phyloP scores from a whole-genome alignment of 1,140 invertebrate genomes.

The Medauroidea extradentata region DNA sequence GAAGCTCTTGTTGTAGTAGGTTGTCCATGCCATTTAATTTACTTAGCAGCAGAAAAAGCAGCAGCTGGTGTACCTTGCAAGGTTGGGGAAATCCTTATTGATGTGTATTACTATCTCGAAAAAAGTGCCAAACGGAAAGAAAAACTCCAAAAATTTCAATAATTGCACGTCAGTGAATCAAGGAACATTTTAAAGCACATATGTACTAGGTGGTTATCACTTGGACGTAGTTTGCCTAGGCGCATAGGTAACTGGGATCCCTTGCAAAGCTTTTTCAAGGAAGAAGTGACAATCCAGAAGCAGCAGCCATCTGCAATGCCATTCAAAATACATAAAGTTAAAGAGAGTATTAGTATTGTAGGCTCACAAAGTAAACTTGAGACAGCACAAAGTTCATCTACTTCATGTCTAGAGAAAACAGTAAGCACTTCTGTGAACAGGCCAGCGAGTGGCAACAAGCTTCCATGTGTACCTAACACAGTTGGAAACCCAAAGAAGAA shows the following conservation, averaged over 20 bases:
- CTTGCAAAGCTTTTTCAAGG: neutral
- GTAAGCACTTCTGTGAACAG: too few species aligned
- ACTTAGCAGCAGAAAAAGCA: neutral
- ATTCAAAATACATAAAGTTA: neutral
- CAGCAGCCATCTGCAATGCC: neutral
- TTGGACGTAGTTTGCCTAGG: neutral
- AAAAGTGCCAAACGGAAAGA: neutral
- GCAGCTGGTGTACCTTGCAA: neutral
- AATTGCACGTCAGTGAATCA: neutral
- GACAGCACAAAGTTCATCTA: too few species aligned
- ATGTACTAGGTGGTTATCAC: neutral
- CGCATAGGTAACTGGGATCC: neutral
- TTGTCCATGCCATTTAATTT: neutral
- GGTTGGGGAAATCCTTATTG: neutral
- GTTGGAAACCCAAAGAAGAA: too few species aligned
- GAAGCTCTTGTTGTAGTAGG: neutral
- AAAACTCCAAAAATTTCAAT: neutral
- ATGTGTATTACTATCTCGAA: neutral
- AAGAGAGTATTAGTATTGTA: neutral
- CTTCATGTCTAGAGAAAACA: too few species aligned
- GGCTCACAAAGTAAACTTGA: too few species aligned
- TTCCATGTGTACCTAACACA: too few species aligned
- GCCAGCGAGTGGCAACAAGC: too few species aligned
- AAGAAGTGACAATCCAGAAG: neutral
- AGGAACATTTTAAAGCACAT: neutral